phyloP scores from a whole-genome alignment of 2,113 vertebrate genomes.

The Megaleporinus macrocephalus region DNA sequence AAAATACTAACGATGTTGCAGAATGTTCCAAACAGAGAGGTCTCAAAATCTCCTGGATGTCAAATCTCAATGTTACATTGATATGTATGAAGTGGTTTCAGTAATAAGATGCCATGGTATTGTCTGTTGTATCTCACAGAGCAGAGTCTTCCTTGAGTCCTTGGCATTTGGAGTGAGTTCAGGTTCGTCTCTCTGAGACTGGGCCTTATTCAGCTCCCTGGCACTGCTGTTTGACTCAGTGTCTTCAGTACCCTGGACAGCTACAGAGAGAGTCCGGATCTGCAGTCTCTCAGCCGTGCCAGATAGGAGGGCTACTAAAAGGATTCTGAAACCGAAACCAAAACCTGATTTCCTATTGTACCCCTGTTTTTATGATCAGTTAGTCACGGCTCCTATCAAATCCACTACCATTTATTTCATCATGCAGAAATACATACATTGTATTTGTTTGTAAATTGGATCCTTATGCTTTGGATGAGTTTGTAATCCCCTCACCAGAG shows the following conservation, averaged over 20 bases:
- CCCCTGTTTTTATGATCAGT: neutral
- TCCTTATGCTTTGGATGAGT: neutral
- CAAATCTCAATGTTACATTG: too few relatives aligned
- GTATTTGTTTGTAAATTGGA: neutral
- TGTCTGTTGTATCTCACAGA: slow-evolving; percentile 1
- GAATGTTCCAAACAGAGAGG: too few relatives aligned
- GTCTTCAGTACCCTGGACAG: slow-evolving; percentile 40
- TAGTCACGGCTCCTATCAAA: neutral
- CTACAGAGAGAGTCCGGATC: slow-evolving; percentile 11
- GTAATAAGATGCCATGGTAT: neutral
- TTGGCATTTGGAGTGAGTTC: slow-evolving; percentile 29
- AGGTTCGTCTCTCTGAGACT: slow-evolving; percentile 15
- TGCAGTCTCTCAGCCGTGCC: neutral
- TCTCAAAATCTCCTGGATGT: too few relatives aligned
- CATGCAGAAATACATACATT: neutral
- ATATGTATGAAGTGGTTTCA: too few relatives aligned
- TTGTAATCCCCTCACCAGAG: neutral
- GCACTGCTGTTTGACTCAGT: slow-evolving; percentile 14
- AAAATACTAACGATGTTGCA: too few relatives aligned
- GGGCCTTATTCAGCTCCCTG: slow-evolving; percentile 39
- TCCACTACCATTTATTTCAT: neutral
- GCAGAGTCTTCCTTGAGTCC: slow-evolving; percentile 2
- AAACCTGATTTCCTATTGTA: neutral
- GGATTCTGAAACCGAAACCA: neutral
- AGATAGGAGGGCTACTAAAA: neutral